A percentile compares a stretch with the other conserved stretches of the same genome.
phyloP scores from a whole-genome alignment of 92 coral and sea anemone species.

The Actinostola sp. region DNA sequence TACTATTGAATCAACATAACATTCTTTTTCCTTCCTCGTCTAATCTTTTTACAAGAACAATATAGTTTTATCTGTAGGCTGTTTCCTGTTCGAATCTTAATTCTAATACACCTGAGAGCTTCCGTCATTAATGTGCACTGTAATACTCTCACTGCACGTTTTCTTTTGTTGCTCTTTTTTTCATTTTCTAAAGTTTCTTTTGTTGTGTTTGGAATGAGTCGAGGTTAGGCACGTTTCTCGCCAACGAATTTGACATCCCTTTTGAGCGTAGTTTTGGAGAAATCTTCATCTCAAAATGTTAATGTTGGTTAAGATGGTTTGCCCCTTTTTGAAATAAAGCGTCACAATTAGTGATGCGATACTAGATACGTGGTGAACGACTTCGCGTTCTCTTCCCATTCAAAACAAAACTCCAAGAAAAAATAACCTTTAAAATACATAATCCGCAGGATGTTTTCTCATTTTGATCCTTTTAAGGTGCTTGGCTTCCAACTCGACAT shows the following conservation, averaged over 20 bases:
- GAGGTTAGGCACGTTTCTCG: background rate
- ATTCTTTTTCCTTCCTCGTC: constrained; percentile 45
- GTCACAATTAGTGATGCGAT: background rate
- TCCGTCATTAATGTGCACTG: constrained; percentile 31
- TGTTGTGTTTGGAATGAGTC: background rate
- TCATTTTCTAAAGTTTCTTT: constrained; percentile 12
- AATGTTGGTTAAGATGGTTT: background rate
- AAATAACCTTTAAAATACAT: constrained; percentile 16
- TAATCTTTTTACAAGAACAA: constrained; percentile 32
- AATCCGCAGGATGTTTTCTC: constrained; percentile 35
- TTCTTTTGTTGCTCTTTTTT: constrained; percentile 22
- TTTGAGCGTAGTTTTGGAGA: background rate
- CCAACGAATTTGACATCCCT: no score
- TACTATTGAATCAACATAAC: constrained; percentile 39
- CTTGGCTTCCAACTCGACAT: constrained; percentile 42
- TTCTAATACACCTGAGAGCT: constrained; percentile 44
- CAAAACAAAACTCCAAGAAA: constrained; percentile 21
- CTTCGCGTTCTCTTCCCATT: constrained; percentile 9
- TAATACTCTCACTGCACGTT: constrained; percentile 22
- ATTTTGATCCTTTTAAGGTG: constrained; percentile 53
- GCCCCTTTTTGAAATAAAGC: background rate
- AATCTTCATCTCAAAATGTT: background rate
- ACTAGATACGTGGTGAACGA: background rate
- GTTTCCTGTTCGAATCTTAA: constrained; percentile 38
- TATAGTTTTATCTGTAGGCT: constrained; percentile 29